Base-by-base conservation (phyloP, 1,140 invertebrate genomes). In the Steinernema feltiae region DNA sequence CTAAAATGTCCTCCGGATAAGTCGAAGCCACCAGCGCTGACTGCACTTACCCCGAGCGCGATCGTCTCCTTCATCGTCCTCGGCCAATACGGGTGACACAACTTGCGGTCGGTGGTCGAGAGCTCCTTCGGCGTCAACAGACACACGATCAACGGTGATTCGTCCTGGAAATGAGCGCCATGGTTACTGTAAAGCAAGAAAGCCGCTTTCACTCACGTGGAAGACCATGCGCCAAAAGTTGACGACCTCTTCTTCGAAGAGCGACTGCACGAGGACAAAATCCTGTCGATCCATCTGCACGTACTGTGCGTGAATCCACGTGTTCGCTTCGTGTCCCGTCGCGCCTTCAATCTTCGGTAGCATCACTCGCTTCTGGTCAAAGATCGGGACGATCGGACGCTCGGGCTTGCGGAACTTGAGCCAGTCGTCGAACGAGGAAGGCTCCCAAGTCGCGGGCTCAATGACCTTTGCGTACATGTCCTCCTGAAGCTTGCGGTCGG, bases 191-290 rank as follows among this genome's bases (percentile, higher is more conserved):
- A 63, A n/a, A 27, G 15, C 3, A 27, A 17, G 15, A 21, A 63
- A 63, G 24, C 24, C 3, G 24, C 12, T 3, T 3, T 15, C 7
- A 63, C 53, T 7, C 24, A 63, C 53, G 7, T 63, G 53, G 24
- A 15, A 63, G 24, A 63, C 53, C 53, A 63, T 63, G 15, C 53
- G 15, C 53, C 53, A 63, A 21, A 63, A 63, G 24, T 63, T 63
- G 53, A 63, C 53, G 53, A 63, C 53, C 53, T 63, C 53, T 27
- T 63, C 53, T 27, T 63, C 53, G 53, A 63, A 63, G 53, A 63
- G 12, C 53, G 53, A 63, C 24, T 63, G 53, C 24, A 27, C 53
- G 12, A 63, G 24, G 15, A 63, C 24, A 21, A 15, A 63, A 27
- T 63, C 53, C 24, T 63, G 53, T 12, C 53, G 53, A 63, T 63